Base-by-base conservation (phyloP, 2,888 invertebrate species). In the Busseola fusca region DNA sequence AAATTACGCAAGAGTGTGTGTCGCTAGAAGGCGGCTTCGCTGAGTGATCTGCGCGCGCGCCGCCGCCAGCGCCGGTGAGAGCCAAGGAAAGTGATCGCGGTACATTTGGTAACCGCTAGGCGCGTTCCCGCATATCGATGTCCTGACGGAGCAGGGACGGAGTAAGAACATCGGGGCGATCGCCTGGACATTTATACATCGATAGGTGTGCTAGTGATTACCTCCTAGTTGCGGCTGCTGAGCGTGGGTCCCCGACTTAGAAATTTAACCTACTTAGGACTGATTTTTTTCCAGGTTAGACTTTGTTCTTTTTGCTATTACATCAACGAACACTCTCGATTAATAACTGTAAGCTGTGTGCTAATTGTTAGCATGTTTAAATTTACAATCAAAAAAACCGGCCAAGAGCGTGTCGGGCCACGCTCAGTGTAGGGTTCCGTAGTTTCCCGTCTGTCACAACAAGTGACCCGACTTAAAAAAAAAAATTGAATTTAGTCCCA, bases 1-100 rank as follows among this genome's bases (percentile, higher is more conserved):
- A 69, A 66, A 76, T 86, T 85, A 81, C 79, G 81, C 77, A 86
- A 86, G n/a, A 58, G 18, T 62, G 62, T 69, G 69, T 66, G 59
- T 72, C 68, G 68, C 27, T 74, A 68, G 34, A 50, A 48, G 72
- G 80, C 81, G 77, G 80, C 78, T 63, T 67, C 68, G 37, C 14
- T 66, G 67, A 80, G 72, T 80, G 82, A 79, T 78, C 70, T 48
- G 71, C 58, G 68, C 77, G 59, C 69, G 64, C 67, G 69, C 64
- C 58, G 59, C 68, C 76, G 64, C 77, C 66, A 67, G 30, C 30
- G 30, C 54, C 34, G 63, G 94, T 93, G 94, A 94, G 93, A 94
- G 94, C 90, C 87, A 86, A 91, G 90, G 95, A 95, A 95, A 95
- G 94, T 94, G 91, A 91, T 91, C 89, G 86, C 74, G 74, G 89